Evolutionary conservation across 1,140 invertebrate genomes (phyloP).

Genomic region (Procambarus virginalis): DNA sequence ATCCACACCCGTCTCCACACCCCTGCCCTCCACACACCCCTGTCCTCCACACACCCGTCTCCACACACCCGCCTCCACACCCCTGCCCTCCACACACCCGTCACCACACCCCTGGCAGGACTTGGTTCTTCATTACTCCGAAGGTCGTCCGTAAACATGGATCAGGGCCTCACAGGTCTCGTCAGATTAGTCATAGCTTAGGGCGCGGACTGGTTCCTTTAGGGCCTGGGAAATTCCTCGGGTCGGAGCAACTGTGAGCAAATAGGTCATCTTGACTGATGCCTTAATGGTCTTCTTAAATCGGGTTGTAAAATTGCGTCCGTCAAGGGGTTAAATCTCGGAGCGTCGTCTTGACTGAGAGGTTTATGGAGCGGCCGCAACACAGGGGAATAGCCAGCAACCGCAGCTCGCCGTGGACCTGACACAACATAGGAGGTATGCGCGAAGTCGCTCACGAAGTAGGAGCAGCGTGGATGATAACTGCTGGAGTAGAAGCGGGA

Average conservation of each 20-base stretch:
- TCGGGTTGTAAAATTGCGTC: slow-evolving; percentile 18
- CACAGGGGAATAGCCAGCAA: background rate
- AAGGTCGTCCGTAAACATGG: slow-evolving; percentile 20
- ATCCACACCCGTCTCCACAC: too few relatives aligned
- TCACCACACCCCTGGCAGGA: background rate
- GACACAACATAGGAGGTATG: background rate
- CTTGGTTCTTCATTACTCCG: slow-evolving; percentile 8
- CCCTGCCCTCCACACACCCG: background rate
- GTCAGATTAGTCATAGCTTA: slow-evolving; percentile 39
- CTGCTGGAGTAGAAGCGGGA: background rate
- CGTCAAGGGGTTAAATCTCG: slow-evolving; percentile 5
- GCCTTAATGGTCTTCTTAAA: slow-evolving; percentile 6
- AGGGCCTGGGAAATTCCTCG: background rate
- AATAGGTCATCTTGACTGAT: slow-evolving; percentile 9
- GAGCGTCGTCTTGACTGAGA: slow-evolving; percentile 9
- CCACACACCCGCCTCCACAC: background rate
- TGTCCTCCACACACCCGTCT: too few relatives aligned
- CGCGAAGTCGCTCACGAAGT: background rate
- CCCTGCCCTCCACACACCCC: too few relatives aligned
- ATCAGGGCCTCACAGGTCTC: slow-evolving; percentile 16
- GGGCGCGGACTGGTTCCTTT: background rate
- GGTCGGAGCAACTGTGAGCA: background rate
- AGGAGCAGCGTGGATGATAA: background rate
- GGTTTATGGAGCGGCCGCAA: slow-evolving; percentile 9
- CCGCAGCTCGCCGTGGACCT: background rate